Percentiles rank a stretch among this genome's conserved stretches.
phyloP scores from a whole-genome alignment of 2,113 vertebrate species.

The Spilogale gracilis region DNA sequence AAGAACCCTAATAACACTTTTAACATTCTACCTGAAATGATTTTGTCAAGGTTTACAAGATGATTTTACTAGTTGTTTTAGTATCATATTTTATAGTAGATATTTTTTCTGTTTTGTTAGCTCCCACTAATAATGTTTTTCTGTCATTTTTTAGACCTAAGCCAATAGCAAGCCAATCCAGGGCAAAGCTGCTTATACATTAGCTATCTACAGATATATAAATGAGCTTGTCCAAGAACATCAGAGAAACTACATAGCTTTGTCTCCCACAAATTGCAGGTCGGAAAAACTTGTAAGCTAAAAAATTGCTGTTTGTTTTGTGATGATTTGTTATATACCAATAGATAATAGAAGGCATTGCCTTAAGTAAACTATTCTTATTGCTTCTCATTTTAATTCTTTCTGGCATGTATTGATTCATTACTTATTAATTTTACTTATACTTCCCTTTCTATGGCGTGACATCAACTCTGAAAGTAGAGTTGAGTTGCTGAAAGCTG shows the following conservation, averaged over 20 bases:
- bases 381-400: rapidly evolving
- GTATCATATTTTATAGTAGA: background rate
- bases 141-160: background rate
- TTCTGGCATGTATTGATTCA: background rate
- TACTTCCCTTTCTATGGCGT: background rate
- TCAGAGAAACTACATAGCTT: background rate
- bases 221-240: background rate
- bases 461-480: background rate
- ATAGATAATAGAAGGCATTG: background rate
- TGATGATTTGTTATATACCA: background rate
- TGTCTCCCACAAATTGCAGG: background rate
- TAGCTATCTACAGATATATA: background rate
- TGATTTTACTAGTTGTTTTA: background rate
- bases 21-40: background rate
- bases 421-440: background rate
- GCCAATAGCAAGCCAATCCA: background rate
- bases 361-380: background rate
- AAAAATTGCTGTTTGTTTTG: background rate
- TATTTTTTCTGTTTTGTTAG: background rate
- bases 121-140: background rate
- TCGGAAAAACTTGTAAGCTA: background rate
- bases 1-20: background rate
- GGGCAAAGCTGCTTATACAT: background rate
- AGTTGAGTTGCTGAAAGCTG: background rate
- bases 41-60: background rate